Evolutionary conservation across 2,888 invertebrate genomes (phyloP).

Genomic region (Laspeyria flexula): DNA sequence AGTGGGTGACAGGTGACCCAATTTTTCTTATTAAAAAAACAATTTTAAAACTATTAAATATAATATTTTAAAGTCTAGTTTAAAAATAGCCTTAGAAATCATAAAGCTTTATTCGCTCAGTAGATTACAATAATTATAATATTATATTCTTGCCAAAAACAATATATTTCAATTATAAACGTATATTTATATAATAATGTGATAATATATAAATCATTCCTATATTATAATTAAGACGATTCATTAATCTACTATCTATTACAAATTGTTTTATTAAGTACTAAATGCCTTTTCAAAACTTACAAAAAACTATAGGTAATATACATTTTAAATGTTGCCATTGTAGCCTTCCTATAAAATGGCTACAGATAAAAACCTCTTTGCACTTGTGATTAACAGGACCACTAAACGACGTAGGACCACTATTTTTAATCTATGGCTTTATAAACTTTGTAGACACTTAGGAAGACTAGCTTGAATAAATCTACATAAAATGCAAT

Average conservation of each 20-base stretch:
- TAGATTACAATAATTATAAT: slow-evolving; percentile 1
- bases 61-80: not conserved
- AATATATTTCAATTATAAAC: slow-evolving; percentile 10
- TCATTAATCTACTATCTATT: not conserved
- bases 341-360: not conserved
- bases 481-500: slow-evolving; percentile 26
- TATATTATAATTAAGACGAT: not conserved
- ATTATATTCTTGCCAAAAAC: slow-evolving; percentile 61
- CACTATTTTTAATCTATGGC: slow-evolving; percentile 34
- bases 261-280: not conserved
- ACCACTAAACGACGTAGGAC: slow-evolving; percentile 48
- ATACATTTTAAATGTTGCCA: slow-evolving; percentile 1
- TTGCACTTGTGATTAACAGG: slow-evolving; percentile 44
- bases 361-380: not conserved
- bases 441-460: slow-evolving; percentile 21
- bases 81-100: not conserved
- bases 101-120: slow-evolving; percentile 9
- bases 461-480: slow-evolving; percentile 21
- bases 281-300: not conserved
- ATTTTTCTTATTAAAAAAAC: not conserved
- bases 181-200: not conserved
- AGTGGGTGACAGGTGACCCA: not conserved
- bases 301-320: not conserved
- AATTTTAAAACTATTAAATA: not conserved
- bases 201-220: slow-evolving; percentile 8